Evolutionary conservation across 92 coral and sea anemone genomes (phyloP), one percentile per base, ranked within the genome.

Genomic region (Porites cylindrica): DNA sequence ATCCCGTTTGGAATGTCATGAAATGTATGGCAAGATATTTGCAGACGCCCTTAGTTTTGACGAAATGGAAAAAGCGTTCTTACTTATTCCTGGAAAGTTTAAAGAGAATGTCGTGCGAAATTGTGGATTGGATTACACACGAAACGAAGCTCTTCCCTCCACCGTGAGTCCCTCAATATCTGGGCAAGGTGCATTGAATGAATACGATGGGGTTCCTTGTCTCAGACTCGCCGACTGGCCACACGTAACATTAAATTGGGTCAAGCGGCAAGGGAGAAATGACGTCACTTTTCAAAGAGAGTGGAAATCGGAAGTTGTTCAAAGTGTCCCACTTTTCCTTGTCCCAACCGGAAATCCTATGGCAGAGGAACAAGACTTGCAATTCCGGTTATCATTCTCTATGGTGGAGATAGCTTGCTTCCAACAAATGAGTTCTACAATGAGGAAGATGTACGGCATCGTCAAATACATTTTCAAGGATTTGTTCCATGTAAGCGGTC

Each of bases 171-270:
- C 90, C 1, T 86, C 90, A 19, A 83, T 86, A 19, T 78, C 86
- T 72, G 90, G 90, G 20, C 70, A 65, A 43, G 90, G 90, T 32
- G 90, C 90, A 8, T 70, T 86, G 43, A 86, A 86, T 58, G 90
- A 86, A 38, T 86, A 86, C 72, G 90, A 86, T 56, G 80, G 75
- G 10, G 90, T 86, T 18, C 90, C 86, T 71, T 86, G 90, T n/a
- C 76, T 86, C 59, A 86, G 80, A 62, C 60, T 86, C 8, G 59
- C 69, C 43, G 26, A 86, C 65, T 86, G 90, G 90, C 90, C 90
- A 47, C 62, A 66, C 23, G 80, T 53, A 51, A 86, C 90, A 1
- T 17, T 51, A 9, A 65, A 43, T 14, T 86, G 90, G 90, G 72
- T 47, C 23, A 10, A 38, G 43, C 61, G 65, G 51, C 54, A 53